Base-by-base conservation (phyloP, 2,113 vertebrate genomes). In the Porphyrio hochstetteri region DNA sequence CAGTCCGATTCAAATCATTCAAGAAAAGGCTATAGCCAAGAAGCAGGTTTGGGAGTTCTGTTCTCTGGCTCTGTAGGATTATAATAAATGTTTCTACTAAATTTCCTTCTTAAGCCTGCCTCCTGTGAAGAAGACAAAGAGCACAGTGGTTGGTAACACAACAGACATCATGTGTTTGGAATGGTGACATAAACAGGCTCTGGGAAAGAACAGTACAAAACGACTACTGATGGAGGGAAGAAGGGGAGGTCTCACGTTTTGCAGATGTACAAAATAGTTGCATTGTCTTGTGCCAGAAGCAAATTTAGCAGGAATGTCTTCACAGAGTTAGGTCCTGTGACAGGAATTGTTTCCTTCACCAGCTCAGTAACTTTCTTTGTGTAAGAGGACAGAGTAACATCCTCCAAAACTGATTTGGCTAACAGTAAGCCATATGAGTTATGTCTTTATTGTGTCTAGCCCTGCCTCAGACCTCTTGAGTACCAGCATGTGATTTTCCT, bases 351-450 rank as follows among this genome's bases (percentile, higher is more conserved):
- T 87, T 63, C 38, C 13, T 77, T 96, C 25, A 61, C 33, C 50
- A 94, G 55, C 86, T 93, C 94, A 84, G 72, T 90, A 88, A 78
- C 31, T 86, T 81, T 35, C 85, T 90, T 88, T 81, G 48, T 81
- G 7, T 56, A 75, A 81, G 35, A 55, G 24, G 50, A 36, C 9
- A 70, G 68, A 83, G 18, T 67, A 77, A 83, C 14, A 29, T 70
- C 28, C 83, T 91, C 81, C 72, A 92, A 74, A 92, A 87, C 16
- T 29, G 56, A 81, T 92, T 77, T 94, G 48, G 33, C 44, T 85
- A 40, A 64, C 18, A 57, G 19, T 67, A 67, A 95, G 13, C 56
- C 31, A 3, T 64, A 11, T 44, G 33, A 93, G 16, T 75, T 94
- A 31, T 68, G 19, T 52, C 60, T 65, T 78, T 52, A 52, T 74